Conservation (phyloP, 2,113 vertebrate genomes). For the Rhombomys opimus region DNA sequence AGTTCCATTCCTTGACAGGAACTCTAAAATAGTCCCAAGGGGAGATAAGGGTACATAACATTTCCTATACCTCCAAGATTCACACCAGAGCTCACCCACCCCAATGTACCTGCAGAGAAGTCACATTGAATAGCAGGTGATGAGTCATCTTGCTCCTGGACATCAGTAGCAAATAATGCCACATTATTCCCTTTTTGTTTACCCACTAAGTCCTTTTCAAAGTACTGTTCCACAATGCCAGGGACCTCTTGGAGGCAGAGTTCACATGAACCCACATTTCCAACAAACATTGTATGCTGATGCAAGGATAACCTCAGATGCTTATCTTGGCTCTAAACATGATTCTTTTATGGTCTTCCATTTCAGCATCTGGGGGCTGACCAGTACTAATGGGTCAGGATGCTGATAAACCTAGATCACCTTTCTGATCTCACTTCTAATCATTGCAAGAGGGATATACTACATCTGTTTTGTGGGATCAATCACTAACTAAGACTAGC, state of each 20-base stretch:
- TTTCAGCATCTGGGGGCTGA: not conserved
- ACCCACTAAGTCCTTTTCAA: conserved; percentile 14
- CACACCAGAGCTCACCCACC: not conserved
- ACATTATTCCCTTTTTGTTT: not conserved
- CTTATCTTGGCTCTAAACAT: not conserved
- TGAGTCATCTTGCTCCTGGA: not conserved
- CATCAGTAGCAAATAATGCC: not conserved
- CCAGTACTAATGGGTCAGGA: not conserved
- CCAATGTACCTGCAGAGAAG: not conserved
- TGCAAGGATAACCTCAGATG: not conserved
- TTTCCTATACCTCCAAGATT: conserved; percentile 22
- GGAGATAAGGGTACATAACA: not conserved
- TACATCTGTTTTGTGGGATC: not conserved
- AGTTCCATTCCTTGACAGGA: not conserved
- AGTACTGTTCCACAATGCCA: not conserved
- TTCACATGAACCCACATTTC: not conserved
- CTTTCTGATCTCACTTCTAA: not conserved
- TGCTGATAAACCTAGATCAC: not conserved
- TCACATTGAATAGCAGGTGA: not conserved
- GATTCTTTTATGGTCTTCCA: not conserved
- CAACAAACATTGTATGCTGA: not conserved
- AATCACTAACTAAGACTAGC: not conserved
- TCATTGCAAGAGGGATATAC: not conserved
- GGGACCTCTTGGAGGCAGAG: not conserved
- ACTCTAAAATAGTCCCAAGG: not conserved